Conservation (phyloP, 2,888 invertebrate species). For the Frankliniella fusca region DNA sequence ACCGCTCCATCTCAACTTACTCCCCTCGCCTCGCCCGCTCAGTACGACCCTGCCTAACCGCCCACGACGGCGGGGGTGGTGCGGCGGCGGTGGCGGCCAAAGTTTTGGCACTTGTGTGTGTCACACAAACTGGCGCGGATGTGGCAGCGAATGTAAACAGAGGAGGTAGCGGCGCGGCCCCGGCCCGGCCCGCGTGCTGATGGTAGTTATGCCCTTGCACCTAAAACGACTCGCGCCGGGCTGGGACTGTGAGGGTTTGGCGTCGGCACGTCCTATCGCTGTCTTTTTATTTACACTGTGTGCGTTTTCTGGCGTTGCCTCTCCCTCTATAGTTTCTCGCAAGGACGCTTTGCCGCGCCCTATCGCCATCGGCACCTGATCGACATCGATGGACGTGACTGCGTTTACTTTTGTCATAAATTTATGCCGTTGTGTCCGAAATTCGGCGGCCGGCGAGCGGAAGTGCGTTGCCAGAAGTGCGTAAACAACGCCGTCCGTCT, state of each 20-base stretch:
- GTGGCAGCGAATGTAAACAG: slow-evolving; percentile 13
- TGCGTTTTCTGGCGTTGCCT: too few species aligned
- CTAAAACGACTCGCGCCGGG: not conserved
- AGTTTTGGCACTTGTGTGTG: slow-evolving; percentile 24
- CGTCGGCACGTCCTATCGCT: not conserved
- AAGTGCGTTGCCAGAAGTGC: too few species aligned
- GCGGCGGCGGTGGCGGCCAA: slow-evolving; percentile 1
- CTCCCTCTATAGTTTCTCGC: too few species aligned
- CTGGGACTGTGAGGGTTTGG: not conserved
- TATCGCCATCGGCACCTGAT: too few species aligned
- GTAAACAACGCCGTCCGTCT: not conserved
- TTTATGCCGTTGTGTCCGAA: too few species aligned
- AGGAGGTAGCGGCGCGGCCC: not conserved
- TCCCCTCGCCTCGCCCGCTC: not conserved
- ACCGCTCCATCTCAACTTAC: not conserved
- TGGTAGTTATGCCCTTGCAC: too few species aligned
- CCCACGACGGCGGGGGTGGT: not conserved
- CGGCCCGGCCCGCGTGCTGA: too few species aligned
- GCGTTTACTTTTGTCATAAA: too few species aligned
- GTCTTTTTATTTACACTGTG: too few species aligned
- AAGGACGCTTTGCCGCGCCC: too few species aligned
- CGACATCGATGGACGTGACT: too few species aligned
- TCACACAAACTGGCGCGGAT: slow-evolving; percentile 17
- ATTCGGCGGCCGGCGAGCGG: too few species aligned
- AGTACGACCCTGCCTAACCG: not conserved